Evolutionary conservation across 2,797 vertebrate species (phyloP), one percentile per base, ranked within the genome.

Genomic region (Crax fasciolata): DNA sequence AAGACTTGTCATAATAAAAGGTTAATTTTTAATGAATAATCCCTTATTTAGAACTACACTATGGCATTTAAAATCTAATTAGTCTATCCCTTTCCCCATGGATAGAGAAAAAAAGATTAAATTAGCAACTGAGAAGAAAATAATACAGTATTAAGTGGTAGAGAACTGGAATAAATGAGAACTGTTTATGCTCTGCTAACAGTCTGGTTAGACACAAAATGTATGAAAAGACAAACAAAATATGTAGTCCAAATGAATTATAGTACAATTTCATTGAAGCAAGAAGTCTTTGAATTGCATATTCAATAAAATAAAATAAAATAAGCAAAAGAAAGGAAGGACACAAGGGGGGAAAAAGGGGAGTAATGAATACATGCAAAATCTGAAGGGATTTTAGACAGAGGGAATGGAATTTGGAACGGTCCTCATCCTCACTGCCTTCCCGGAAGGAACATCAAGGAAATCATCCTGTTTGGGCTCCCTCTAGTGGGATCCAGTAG

Each of bases 61-160:
- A 46, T 57, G 67, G 44, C 77, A 92, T 92, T 93, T 93, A 72
- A 85, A 71, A 87, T 70, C 55, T 49, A 85, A 85, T 94, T 93
- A 87, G 51, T 62, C 84, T 46, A 52, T 46, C 9, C 23, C 10
- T 76, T 96, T 74, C 51, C 55, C 68, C 32, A 44, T 25, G 78
- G 48, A 86, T 0, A 72, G 15, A 49, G 21, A 1, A 84, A 63
- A 67, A 71, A 49, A 41, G 18, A 49, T 11, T 46, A 82, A 93
- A 71, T 6, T 5, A 87, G 72, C 44, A 85, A 75, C 2, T 35
- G 27, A 75, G 70, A 83, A 85, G 44, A 84, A 89, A 93, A 81
- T 85, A 90, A 87, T 67, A 38, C 9, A 46, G 48, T 12, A 21
- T 59, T 72, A 92, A 92, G 61, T 48, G 17, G 32, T 62, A 58